Evolutionary conservation across 2,888 invertebrate genomes (phyloP), one percentile per base, ranked within the genome.

Genomic region (Maniola hyperantus): DNA sequence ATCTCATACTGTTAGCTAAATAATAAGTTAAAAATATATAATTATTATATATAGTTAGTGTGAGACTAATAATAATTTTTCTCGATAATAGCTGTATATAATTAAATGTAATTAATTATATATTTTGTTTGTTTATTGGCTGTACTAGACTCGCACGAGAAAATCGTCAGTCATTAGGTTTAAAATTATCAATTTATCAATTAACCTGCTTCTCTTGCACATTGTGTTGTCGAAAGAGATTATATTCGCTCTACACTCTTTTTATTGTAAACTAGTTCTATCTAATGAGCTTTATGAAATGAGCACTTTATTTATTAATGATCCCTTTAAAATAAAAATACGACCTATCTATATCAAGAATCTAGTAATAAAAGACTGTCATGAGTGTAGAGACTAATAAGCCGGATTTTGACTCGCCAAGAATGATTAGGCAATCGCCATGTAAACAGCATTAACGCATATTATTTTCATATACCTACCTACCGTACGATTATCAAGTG

Each of bases 1-100:
- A 86, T 89, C 88, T 88, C 85, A 83, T 89, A 89, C 82, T 84
- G 82, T 88, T 88, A 89, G 87, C 83, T 85, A 83, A 83, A 84
- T 62, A 57, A 80, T 79, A 88, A 85, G 84, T 84, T 85, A 76
- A 78, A 79, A 78, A 79, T 78, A 71, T 68, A 55, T 20, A 36
- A 60, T 48, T 46, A 26, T 42, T 67, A 66, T 68, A 67, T 68
- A 68, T 70, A 70, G 74, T 72, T 70, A 70, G 74, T 72, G 72
- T 73, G 72, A 73, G 68, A 69, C 67, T 44, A 20, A 33, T 73
- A 20, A 33, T 73, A 70, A 70, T 71, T 73, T 67, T 68, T 64
- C 66, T 72, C 70, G 50, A 68, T 68, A 60, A 57, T 71, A 69
- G 71, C 71, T 74, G 73, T 74, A 74, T 72, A 73, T 74, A 74